phyloP scores from a whole-genome alignment of 1,140 invertebrate genomes.

The Tetranychus cinnabarinus region DNA sequence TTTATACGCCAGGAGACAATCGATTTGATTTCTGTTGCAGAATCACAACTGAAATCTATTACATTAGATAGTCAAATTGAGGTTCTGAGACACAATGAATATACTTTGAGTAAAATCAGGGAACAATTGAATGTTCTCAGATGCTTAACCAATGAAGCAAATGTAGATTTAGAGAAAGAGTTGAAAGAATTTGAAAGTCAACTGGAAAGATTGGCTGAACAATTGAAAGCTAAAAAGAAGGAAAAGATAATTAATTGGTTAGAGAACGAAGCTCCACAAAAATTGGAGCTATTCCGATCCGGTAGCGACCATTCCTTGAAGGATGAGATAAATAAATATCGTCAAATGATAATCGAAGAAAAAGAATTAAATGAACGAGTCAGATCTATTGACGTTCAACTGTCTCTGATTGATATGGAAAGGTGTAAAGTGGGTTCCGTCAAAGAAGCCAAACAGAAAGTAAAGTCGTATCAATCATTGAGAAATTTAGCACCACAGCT shows the following conservation, averaged over 20 bases:
- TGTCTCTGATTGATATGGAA: background rate
- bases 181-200: background rate
- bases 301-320: background rate
- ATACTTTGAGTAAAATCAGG: background rate
- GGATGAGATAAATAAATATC: background rate
- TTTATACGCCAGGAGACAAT: background rate
- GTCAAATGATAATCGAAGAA: background rate
- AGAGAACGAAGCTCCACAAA: background rate
- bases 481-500: too few relatives aligned
- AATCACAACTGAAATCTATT: background rate
- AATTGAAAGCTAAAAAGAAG: background rate
- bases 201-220: background rate
- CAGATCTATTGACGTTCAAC: background rate
- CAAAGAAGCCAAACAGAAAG: background rate
- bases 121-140: background rate
- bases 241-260: background rate
- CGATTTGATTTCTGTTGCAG: background rate
- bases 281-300: background rate
- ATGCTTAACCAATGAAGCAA: background rate
- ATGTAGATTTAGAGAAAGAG: background rate
- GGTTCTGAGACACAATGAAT: background rate
- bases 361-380: background rate
- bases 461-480: too few relatives aligned
- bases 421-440: background rate
- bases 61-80: background rate